phyloP scores from a whole-genome alignment of 2,888 invertebrate species.

The Mesorhabditis belari region DNA sequence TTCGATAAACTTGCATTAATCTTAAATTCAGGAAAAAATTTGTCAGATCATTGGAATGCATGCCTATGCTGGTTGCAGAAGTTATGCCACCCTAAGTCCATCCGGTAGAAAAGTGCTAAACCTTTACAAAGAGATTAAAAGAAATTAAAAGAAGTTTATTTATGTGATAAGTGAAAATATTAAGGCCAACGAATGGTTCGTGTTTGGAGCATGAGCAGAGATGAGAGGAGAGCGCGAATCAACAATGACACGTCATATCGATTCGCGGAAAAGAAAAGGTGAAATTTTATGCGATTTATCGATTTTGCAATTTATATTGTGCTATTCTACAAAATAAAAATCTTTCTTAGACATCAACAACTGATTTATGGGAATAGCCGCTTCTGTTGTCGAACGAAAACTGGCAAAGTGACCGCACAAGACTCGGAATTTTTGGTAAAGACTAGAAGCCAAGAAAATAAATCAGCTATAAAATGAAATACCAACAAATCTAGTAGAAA shows the following conservation, averaged over 20 bases:
- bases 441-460: too few species aligned
- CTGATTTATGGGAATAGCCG: neutral
- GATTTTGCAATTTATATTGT: too few species aligned
- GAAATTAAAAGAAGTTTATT: neutral
- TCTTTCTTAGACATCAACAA: neutral
- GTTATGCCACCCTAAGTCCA: neutral
- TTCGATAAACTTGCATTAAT: neutral
- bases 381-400: neutral
- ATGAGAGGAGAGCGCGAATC: neutral
- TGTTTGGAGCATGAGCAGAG: neutral
- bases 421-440: too few species aligned
- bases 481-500: too few species aligned
- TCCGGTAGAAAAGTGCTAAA: neutral
- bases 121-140: neutral
- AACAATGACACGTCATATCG: neutral
- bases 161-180: too few species aligned
- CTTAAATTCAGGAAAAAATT: slow-evolving; percentile 1
- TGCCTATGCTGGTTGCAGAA: slow-evolving; percentile 2
- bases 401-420: too few species aligned
- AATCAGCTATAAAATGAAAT: too few species aligned
- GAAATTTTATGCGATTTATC: too few species aligned
- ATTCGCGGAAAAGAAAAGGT: too few species aligned
- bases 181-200: neutral
- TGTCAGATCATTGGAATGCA: neutral
- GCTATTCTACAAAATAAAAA: too few species aligned